A percentile compares a stretch with the other conserved stretches of the same genome.
Evolutionary conservation across 2,113 vertebrate genomes (phyloP).

Genomic region (Marmota flaviventris): DNA sequence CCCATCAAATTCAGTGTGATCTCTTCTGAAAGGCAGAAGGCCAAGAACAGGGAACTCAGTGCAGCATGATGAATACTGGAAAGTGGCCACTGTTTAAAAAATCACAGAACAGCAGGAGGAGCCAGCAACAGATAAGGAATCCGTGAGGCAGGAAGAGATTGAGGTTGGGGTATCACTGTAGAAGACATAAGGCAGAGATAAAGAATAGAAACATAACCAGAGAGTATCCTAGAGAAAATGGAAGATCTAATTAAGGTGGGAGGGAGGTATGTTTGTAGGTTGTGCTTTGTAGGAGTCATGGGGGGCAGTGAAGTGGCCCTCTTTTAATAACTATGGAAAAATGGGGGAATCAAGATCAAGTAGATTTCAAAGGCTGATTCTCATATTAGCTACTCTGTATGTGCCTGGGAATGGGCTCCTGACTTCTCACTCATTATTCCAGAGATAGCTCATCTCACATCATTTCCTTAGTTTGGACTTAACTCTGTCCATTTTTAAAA

Average conservation of each 20-base stretch:
- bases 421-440: not conserved
- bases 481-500: not conserved
- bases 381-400: not conserved
- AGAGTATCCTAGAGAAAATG: not conserved
- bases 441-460: not conserved
- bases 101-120: not conserved
- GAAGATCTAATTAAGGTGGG: not conserved
- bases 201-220: not conserved
- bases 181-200: not conserved
- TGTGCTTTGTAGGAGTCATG: not conserved
- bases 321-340: not conserved
- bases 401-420: not conserved
- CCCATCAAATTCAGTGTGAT: not conserved
- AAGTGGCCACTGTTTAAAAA: no score
- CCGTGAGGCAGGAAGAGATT: not conserved
- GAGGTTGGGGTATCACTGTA: not conserved
- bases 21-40: not conserved
- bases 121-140: not conserved
- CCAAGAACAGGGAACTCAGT: no score
- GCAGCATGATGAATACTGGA: not conserved
- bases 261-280: not conserved
- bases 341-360: not conserved
- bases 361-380: not conserved
- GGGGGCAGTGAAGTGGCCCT: not conserved
- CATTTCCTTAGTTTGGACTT: constrained; percentile 22